Evolutionary conservation across 1,140 invertebrate species (phyloP).

Genomic region (Thalassaphorura encarpata): DNA sequence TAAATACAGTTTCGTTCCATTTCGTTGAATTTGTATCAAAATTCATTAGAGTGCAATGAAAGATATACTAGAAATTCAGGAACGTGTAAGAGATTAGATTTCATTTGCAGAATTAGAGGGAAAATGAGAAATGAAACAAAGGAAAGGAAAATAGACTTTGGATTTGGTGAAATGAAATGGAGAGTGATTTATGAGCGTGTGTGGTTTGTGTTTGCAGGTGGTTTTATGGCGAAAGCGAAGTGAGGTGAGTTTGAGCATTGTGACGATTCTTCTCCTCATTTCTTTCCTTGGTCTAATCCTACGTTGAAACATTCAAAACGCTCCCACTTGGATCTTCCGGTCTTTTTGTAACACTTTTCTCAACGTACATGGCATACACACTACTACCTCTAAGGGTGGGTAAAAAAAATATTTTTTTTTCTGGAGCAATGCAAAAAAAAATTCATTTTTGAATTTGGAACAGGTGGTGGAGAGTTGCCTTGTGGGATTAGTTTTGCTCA

Average conservation of each 20-base stretch:
- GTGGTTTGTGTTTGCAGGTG: not conserved
- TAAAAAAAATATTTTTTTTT: not conserved
- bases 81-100: not conserved
- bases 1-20: too few relatives aligned
- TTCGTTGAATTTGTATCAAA: too few relatives aligned
- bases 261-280: not conserved
- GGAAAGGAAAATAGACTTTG: too few relatives aligned
- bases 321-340: not conserved
- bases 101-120: too few relatives aligned
- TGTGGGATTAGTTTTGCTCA: not conserved
- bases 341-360: conserved; percentile 1
- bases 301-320: not conserved
- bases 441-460: not conserved
- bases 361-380: not conserved
- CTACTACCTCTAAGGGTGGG: conserved; percentile 4
- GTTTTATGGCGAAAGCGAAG: not conserved
- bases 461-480: not conserved
- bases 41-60: too few relatives aligned
- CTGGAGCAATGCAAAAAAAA: too few relatives aligned
- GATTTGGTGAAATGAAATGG: not conserved
- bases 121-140: too few relatives aligned
- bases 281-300: not conserved
- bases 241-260: not conserved
- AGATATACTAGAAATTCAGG: too few relatives aligned
- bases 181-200: not conserved